Evolutionary conservation across 2,113 vertebrate genomes (phyloP), one percentile per base, ranked within the genome.

Genomic region (Micronycteris hirsuta): DNA sequence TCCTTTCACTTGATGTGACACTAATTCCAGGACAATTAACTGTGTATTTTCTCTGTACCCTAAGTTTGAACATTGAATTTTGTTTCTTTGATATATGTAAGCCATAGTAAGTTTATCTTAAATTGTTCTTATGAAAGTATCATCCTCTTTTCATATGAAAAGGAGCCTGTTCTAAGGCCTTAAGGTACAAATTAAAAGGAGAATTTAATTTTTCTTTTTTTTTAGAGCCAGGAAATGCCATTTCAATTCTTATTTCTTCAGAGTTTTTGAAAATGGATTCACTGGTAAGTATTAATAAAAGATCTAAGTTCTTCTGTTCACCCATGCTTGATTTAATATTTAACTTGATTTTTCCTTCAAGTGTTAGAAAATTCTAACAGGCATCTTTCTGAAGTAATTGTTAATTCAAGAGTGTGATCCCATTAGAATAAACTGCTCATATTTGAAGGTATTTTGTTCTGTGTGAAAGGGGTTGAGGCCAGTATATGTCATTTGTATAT

Each of bases 231-330:
- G 99, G 99, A 98, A 99, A 99, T 98, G 99, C 99, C 96, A 99
- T 99, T 99, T 99, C 99, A 97, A 99, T 99, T 98, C 99, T 99
- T 98, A 99, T 99, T 98, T 99, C 99, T 98, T 99, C 99, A 83
- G 99, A 99, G 96, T 99, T 99, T 99, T 98, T 99, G 99, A 99
- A 99, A 99, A 99, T 99, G 99, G 99, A 99, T 98, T 99, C 99
- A 93, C 99, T 99, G 98, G 99, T 99, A 99, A 99, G 99, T 99
- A 99, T 95, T 97, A 95, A 94, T 58, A 65, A 41, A 81, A 70
- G 38, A 94, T 93, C 41, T 17, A 85, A 61, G 43, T 8, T 73
- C 33, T 86, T 97, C 26, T 90, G 28, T 91, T 92, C 41, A 84
- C 49, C 65, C 76, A 16, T 61, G 16, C 36, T 83, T 93, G 24